Percentiles rank a stretch among this genome's conserved stretches.
phyloP scores from a whole-genome alignment of 2,888 invertebrate species.

The Yponomeuta cagnagella region DNA sequence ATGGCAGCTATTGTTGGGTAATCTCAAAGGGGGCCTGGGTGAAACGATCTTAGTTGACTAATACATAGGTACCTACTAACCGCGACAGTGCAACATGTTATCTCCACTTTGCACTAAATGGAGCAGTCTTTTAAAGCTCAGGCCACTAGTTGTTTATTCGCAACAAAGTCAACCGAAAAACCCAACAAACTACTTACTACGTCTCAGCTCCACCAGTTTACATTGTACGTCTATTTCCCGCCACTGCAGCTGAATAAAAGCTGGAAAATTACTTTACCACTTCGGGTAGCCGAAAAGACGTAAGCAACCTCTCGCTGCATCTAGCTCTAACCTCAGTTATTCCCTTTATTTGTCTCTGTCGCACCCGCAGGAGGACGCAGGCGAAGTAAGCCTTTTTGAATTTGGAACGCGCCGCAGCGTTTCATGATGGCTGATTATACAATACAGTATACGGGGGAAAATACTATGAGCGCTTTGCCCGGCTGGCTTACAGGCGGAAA shows the following conservation, averaged over 20 bases:
- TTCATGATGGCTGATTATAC: conserved; percentile 76
- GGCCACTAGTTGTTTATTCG: neutral
- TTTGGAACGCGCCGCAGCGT: conserved; percentile 51
- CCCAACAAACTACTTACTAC: neutral
- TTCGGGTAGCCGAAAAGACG: conserved; percentile 36
- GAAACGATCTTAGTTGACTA: too few species aligned
- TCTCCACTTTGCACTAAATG: too few species aligned
- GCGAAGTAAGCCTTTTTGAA: conserved; percentile 62
- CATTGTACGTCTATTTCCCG: conserved; percentile 44
- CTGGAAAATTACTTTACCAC: conserved; percentile 67
- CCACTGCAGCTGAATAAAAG: conserved; percentile 61
- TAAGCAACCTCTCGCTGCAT: conserved; percentile 44
- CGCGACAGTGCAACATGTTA: too few species aligned
- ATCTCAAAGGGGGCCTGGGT: too few species aligned
- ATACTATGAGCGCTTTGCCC: conserved; percentile 53
- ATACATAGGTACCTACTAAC: too few species aligned
- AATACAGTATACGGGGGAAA: conserved; percentile 57
- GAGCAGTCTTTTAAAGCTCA: too few species aligned
- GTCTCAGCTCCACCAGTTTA: conserved; percentile 27
- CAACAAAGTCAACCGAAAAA: neutral
- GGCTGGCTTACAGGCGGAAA: conserved; percentile 31
- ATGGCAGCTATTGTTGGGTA: too few species aligned
- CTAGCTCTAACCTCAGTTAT: conserved; percentile 32
- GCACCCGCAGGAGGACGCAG: conserved; percentile 36
- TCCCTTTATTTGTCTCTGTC: conserved; percentile 34